phyloP scores from a whole-genome alignment of 2,113 vertebrate species.

The Serinus canaria region DNA sequence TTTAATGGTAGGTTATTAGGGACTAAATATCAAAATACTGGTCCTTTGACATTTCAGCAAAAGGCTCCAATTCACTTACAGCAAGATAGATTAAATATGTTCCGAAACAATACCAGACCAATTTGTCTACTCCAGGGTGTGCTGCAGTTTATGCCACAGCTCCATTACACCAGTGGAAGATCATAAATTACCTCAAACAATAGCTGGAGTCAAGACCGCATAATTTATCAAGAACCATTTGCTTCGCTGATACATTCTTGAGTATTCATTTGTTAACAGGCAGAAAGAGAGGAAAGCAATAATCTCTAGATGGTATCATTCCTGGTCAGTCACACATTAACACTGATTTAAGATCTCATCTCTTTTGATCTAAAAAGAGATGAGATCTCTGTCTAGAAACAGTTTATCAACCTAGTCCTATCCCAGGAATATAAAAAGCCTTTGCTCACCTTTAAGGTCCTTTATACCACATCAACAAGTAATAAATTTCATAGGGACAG shows the following conservation, averaged over 20 bases:
- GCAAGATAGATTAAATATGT: slow-evolving; percentile 26
- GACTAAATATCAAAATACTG: background rate
- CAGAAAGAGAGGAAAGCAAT: slow-evolving; percentile 47
- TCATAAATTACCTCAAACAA: slow-evolving; percentile 50
- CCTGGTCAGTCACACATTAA: slow-evolving; percentile 40
- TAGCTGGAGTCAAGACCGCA: slow-evolving; percentile 17
- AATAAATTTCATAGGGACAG: background rate
- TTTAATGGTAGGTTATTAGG: background rate
- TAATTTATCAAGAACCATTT: slow-evolving; percentile 48
- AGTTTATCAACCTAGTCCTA: slow-evolving; percentile 14
- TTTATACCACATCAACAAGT: background rate
- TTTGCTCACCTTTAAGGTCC: background rate
- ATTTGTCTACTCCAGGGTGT: slow-evolving; percentile 28
- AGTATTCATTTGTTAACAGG: slow-evolving; percentile 18
- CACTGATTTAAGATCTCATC: background rate
- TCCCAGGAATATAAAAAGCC: background rate
- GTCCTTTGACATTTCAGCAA: background rate
- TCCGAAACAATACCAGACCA: slow-evolving; percentile 43
- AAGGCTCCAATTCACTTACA: background rate
- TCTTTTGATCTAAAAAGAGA: background rate
- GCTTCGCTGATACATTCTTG: slow-evolving; percentile 28
- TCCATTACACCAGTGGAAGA: slow-evolving; percentile 21
- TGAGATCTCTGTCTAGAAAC: background rate
- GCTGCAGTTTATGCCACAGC: slow-evolving; percentile 28
- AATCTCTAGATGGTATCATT: slow-evolving; percentile 49